These are phyloP conservation scores for Scyliorhinus canicula DNA, from an alignment of 2,797 vertebrate genomes.

Conservation along the genomic window DNA sequence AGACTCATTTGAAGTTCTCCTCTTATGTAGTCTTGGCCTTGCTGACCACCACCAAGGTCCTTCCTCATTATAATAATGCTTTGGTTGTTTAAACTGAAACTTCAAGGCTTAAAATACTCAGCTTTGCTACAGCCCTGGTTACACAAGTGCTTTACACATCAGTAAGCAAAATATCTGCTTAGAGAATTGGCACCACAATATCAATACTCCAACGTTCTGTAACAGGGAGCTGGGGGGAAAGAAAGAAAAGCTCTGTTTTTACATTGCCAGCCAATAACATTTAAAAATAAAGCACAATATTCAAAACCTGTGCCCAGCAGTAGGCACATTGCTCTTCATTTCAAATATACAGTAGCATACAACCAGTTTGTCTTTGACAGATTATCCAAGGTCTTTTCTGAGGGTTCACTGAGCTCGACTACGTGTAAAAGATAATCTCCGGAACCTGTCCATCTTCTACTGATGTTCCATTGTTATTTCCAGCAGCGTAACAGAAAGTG, in stretches of 20 bases:
- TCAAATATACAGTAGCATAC: conserved; percentile 38
- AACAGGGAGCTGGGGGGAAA: not conserved
- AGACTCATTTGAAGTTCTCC: not conserved
- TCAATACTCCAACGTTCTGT: conserved; percentile 30
- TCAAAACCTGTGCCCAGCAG: conserved; percentile 29
- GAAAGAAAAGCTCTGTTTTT: conserved; percentile 8
- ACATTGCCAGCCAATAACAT: conserved; percentile 34
- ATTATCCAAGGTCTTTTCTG: conserved; percentile 3
- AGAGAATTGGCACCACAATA: conserved; percentile 38
- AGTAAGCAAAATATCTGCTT: conserved; percentile 8
- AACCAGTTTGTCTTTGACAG: conserved; percentile 21
- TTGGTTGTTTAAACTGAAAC: conserved; percentile 16
- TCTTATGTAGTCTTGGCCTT: not conserved
- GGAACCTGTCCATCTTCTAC: conserved; percentile 98
- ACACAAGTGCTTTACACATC: conserved; percentile 33
- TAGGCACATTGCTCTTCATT: conserved; percentile 33
- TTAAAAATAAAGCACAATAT: conserved; percentile 38
- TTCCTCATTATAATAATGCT: conserved; percentile 25
- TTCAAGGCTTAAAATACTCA: conserved; percentile 30
- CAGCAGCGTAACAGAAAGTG: conserved; percentile 91
- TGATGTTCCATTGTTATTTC: conserved; percentile 95
- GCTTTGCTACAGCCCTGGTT: conserved; percentile 25
- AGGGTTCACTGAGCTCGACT: conserved; percentile 46
- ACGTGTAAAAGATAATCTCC: conserved; percentile 96
- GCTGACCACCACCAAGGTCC: not conserved